These are phyloP conservation scores for Lanius collurio DNA, from an alignment of 2,113 vertebrate genomes.

Conservation along the genomic window DNA sequence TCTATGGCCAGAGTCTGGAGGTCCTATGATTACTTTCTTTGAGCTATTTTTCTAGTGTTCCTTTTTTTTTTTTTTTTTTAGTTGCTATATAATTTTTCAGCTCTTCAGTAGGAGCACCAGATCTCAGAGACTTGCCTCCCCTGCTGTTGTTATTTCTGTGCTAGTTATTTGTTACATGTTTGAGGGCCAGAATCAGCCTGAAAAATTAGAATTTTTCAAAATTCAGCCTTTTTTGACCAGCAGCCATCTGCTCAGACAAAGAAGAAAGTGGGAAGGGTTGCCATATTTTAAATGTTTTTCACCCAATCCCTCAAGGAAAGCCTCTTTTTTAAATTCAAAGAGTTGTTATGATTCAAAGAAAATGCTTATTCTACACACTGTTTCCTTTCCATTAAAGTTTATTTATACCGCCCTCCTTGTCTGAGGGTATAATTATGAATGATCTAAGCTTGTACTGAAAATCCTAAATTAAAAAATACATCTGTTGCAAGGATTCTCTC, in stretches of 20 bases:
- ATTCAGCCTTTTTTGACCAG: slow-evolving; percentile 32
- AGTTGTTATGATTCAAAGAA: slow-evolving; percentile 55
- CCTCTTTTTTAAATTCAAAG: slow-evolving; percentile 40
- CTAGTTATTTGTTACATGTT: background rate
- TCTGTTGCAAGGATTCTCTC: slow-evolving; percentile 55
- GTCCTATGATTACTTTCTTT: background rate
- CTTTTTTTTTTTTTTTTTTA: background rate
- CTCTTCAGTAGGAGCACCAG: background rate
- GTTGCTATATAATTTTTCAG: background rate
- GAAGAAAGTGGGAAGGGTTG: background rate
- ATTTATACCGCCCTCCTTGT: slow-evolving; percentile 61
- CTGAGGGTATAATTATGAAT: slow-evolving; percentile 66
- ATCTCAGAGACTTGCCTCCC: background rate
- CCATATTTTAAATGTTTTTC: slow-evolving; percentile 36
- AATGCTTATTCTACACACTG: slow-evolving; percentile 55
- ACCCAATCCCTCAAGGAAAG: slow-evolving; percentile 13
- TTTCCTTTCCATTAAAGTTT: slow-evolving; percentile 66
- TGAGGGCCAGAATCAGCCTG: background rate
- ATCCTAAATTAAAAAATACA: slow-evolving; percentile 66
- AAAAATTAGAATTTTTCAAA: background rate
- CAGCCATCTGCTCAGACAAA: slow-evolving; percentile 46
- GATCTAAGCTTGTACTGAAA: slow-evolving; percentile 64
- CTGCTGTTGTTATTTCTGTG: background rate
- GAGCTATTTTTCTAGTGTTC: background rate
- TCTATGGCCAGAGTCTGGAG: slow-evolving; percentile 1